Conservation (phyloP, 2,888 invertebrate species). For the Melieria crassipennis region DNA sequence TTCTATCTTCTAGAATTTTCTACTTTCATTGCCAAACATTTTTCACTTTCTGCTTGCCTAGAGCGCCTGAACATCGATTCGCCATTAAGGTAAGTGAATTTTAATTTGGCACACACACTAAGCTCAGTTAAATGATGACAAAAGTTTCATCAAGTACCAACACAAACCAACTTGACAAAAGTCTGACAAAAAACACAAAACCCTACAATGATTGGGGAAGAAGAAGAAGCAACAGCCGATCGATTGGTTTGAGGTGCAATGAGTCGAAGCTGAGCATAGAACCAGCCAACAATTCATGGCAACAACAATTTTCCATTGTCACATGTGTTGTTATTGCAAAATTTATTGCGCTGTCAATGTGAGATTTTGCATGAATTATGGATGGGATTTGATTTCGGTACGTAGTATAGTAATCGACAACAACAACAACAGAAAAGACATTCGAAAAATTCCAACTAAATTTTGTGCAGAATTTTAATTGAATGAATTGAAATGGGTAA, state of each 20-base stretch:
- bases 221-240: too few species aligned
- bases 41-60: background rate
- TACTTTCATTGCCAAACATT: too few species aligned
- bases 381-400: conserved; percentile 13
- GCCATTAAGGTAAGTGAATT: conserved; percentile 30
- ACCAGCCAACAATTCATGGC: background rate
- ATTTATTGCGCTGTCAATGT: conserved; percentile 29
- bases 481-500: too few species aligned
- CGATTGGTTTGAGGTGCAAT: too few species aligned
- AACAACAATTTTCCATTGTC: conserved; percentile 3
- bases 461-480: too few species aligned
- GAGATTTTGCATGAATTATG: conserved; percentile 30
- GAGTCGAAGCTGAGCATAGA: background rate
- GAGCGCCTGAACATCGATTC: conserved; percentile 8
- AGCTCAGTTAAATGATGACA: background rate
- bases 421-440: too few species aligned
- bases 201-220: too few species aligned
- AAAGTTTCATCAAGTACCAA: background rate
- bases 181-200: too few species aligned
- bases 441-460: too few species aligned
- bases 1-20: too few species aligned
- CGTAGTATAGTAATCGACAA: too few species aligned
- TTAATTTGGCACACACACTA: conserved; percentile 12
- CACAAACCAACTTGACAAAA: too few species aligned
- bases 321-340: background rate